A percentile compares a stretch with the other conserved stretches of the same genome.
phyloP scores from a whole-genome alignment of 2,113 vertebrate species.

The Chaetops frenatus region DNA sequence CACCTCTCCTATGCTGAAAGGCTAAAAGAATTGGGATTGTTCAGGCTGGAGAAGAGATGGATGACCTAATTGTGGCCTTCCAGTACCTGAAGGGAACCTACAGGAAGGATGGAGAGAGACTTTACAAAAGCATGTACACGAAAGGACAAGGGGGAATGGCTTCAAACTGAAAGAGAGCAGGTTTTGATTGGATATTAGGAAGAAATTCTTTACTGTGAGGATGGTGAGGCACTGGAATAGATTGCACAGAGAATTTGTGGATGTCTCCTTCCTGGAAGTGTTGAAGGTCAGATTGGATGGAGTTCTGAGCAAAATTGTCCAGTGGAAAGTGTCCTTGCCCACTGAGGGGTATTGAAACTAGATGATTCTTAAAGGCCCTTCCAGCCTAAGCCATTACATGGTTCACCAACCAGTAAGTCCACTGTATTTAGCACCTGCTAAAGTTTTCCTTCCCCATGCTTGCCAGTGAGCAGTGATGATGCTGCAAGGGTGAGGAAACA shows the following conservation, averaged over 20 bases:
- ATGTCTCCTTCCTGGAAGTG: background rate
- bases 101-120: background rate
- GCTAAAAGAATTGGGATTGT: background rate
- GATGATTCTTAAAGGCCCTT: background rate
- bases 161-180: background rate
- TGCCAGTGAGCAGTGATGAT: background rate
- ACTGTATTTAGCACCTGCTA: background rate
- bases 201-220: background rate
- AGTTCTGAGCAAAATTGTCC: background rate
- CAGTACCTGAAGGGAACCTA: background rate
- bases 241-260: background rate
- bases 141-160: background rate
- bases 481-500: background rate
- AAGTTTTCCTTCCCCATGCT: background rate
- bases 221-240: background rate
- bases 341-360: background rate
- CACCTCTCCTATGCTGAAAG: background rate
- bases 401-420: background rate
- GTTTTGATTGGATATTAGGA: background rate
- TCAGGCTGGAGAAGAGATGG: background rate
- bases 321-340: background rate
- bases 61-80: background rate
- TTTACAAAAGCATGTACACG: background rate
- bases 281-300: background rate
- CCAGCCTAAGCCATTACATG: background rate